Evolutionary conservation across 2,113 vertebrate species (phyloP).

Genomic region (Spea multiplicata): DNA sequence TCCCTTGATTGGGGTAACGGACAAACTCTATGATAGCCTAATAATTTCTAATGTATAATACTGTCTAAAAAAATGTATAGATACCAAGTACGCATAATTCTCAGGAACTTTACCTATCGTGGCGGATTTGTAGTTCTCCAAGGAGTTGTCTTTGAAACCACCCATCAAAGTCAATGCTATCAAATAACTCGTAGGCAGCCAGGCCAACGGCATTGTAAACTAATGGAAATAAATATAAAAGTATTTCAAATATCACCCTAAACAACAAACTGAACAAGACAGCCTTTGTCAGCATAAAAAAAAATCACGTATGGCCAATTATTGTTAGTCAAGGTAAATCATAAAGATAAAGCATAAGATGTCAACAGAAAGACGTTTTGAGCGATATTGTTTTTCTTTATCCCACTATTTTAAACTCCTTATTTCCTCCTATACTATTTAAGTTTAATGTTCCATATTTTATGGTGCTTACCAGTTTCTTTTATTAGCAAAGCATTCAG

Average conservation of each 20-base stretch:
- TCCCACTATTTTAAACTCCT: too few relatives aligned
- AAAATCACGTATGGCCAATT: neutral
- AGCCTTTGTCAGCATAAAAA: neutral
- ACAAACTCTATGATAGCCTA: too few relatives aligned
- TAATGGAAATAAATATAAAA: constrained; percentile 52
- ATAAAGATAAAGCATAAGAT: too few relatives aligned
- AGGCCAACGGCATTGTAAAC: constrained; percentile 96
- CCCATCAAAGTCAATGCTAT: constrained; percentile 96
- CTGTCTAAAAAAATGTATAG: too few relatives aligned
- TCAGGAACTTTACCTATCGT: constrained; percentile 78
- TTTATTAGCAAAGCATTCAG: constrained; percentile 87
- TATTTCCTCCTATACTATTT: too few relatives aligned
- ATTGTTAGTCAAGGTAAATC: too few relatives aligned
- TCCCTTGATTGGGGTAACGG: too few relatives aligned
- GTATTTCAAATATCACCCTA: neutral
- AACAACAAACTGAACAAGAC: neutral
- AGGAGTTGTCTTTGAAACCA: constrained; percentile 97
- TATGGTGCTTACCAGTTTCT: constrained; percentile 83
- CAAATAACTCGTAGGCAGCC: constrained; percentile 93
- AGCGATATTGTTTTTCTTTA: too few relatives aligned
- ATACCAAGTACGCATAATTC: too few relatives aligned
- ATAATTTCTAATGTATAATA: too few relatives aligned
- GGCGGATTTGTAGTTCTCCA: constrained; percentile 86
- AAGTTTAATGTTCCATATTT: too few relatives aligned
- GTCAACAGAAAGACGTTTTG: too few relatives aligned